Evolutionary conservation across 2,113 vertebrate species (phyloP).

Genomic region (Microtus richardsoni): DNA sequence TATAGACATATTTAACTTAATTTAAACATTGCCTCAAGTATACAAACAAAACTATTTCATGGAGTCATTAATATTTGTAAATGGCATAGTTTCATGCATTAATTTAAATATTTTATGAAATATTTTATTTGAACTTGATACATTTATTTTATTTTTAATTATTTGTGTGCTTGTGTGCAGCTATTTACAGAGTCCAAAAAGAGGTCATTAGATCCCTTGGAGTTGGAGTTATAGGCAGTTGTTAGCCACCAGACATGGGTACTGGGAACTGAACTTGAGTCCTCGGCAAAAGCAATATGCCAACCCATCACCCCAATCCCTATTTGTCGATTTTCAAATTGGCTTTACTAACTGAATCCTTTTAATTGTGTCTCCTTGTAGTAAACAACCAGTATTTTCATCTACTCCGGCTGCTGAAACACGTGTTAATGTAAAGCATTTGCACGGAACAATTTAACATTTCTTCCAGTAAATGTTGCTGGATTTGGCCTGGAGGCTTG

Average conservation of each 20-base stretch:
- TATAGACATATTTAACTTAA: background rate
- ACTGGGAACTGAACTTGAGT: background rate
- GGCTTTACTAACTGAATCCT: background rate
- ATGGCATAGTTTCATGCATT: constrained; percentile 6
- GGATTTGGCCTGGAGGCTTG: background rate
- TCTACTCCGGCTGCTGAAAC: background rate
- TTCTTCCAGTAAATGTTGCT: background rate
- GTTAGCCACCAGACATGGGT: background rate
- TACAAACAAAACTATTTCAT: background rate
- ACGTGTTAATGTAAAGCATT: background rate
- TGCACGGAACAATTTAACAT: background rate
- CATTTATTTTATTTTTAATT: background rate
- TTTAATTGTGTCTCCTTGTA: background rate
- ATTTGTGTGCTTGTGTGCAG: background rate
- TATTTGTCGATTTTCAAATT: constrained; percentile 34
- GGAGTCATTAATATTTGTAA: background rate
- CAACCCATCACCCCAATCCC: background rate
- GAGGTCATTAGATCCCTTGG: background rate
- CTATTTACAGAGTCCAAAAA: no score
- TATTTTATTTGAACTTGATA: background rate
- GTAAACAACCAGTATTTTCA: background rate
- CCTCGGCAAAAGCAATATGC: no score
- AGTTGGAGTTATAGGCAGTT: background rate
- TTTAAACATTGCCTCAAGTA: background rate
- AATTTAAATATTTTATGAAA: constrained; percentile 19